Base-by-base conservation (phyloP, 2,113 vertebrate species). In the Synchiropus splendidus region DNA sequence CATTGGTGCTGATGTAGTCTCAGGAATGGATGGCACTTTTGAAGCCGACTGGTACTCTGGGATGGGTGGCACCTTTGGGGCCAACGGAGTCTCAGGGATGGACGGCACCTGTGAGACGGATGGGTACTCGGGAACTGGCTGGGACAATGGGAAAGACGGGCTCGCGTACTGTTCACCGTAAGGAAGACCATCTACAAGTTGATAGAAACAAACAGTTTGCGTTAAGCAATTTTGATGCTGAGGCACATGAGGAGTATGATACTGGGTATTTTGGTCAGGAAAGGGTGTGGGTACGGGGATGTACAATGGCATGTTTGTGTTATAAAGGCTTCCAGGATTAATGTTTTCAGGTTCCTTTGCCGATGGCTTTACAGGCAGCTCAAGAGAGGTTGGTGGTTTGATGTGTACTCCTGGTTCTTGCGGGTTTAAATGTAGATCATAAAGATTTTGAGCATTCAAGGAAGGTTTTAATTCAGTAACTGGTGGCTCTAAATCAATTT, bases 141-240 rank as follows among this genome's bases (percentile, higher is more conserved):
- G 10, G 27, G 46, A 31, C 10, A 51, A 1, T 38, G 48, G 30
- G 1, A 31, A 48, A 33, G 51, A 55, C 4, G 18, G 17, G n/a
- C n/a, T n/a, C 8, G 18, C 16, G 32, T 57, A 6, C 42, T 61
- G 31, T 49, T 51, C 32, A 11, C 43, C 38, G 39, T 35, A 27
- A 36, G 36, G 48, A 18, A 65, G 21, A 27, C 8, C 8, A 27
- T 27, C 21, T 27, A 27, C 21, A 27, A 27, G 21, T 3, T 36
- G 31, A 36, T 55, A 46, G 36, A 52, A n/a, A 51, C 72, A 73
- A n/a, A 51, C n/a, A 21, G 18, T 12, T 31, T 56, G 17, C 9
- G 52, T 52, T 5, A 15, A 33, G 31, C 69, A 69, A 15, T 10
- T 36, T n/a, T 35, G 51, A 27, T 39, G 27, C 31, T 31, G 36